Evolutionary conservation across 2,113 vertebrate genomes (phyloP), one percentile per base, ranked within the genome.

Genomic region (Gambusia holbrooki): DNA sequence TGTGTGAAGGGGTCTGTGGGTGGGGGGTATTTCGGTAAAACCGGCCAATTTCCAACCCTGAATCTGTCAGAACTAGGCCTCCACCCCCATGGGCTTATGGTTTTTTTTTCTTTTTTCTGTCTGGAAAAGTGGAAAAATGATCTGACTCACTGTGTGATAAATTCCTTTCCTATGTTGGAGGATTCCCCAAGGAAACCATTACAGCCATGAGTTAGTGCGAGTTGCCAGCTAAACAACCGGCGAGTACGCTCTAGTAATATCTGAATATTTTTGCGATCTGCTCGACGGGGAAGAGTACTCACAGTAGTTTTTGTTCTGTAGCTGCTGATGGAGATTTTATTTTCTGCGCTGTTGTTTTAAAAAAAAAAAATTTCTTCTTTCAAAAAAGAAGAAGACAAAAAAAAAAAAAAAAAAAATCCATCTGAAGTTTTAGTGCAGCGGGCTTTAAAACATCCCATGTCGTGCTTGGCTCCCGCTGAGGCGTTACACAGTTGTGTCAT

Each of bases 101-200:
- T 86, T 87, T 83, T 82, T 81, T 14, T 40, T 42, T 37, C 11
- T 11, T 37, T 37, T 37, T 37, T 12, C 73, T 76, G 77, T 80
- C 80, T 89, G 83, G 79, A 92, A 79, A 84, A 84, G 79, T 84
- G 76, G 84, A 88, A 92, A 37, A 90, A 89, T 82, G 82, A 69
- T 84, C 84, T 88, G 89, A 90, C 76, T 91, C 87, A 93, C 82
- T 76, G 83, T 89, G 88, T 90, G 86, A 87, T 90, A 82, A 86
- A 93, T 92, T 93, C 89, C 82, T 87, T 88, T 84, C 74, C 81
- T 80, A 84, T 89, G 91, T 83, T 66, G 76, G 71, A 77, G 91
- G 84, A 92, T 91, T 93, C 87, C 87, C 90, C 83, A 76, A 82
- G 88, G 91, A 91, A 83, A 88, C 88, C 29, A 51, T 80, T 83